Percentiles rank a stretch among this genome's conserved stretches.
These are phyloP conservation scores for Drosophila teissieri DNA, from an alignment of 1,140 invertebrate species.

Conservation along the genomic window DNA sequence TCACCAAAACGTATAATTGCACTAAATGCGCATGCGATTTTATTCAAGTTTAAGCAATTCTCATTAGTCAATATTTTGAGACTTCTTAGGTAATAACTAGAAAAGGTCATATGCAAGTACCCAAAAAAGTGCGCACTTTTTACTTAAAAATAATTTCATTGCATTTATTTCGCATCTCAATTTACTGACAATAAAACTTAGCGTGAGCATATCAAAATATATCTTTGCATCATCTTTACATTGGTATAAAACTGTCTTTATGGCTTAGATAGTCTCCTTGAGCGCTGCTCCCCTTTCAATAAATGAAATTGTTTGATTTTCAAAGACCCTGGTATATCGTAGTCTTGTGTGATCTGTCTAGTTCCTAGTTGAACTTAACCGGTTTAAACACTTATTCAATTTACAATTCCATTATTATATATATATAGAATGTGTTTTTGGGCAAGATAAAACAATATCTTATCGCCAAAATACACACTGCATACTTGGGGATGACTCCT, in stretches of 20 bases:
- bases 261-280: slow-evolving; percentile 48
- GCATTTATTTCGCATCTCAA: slow-evolving; percentile 43
- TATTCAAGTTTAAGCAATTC: too few relatives aligned
- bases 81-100: too few relatives aligned
- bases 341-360: slow-evolving; percentile 40
- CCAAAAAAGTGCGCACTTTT: neutral
- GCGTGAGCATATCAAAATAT: slow-evolving; percentile 72
- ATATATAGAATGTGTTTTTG: slow-evolving; percentile 22
- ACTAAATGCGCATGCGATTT: too few relatives aligned
- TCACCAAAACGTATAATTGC: too few relatives aligned
- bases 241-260: slow-evolving; percentile 62
- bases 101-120: neutral
- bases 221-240: slow-evolving; percentile 36
- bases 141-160: slow-evolving; percentile 42
- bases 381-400: slow-evolving; percentile 36
- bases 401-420: slow-evolving; percentile 33
- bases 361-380: slow-evolving; percentile 30
- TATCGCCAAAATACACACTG: slow-evolving; percentile 26
- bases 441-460: slow-evolving; percentile 28
- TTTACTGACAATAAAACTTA: slow-evolving; percentile 51
- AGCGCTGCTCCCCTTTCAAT: slow-evolving; percentile 2
- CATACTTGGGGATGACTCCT: slow-evolving; percentile 23
- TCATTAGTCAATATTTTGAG: too few relatives aligned
- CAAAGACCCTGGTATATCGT: slow-evolving; percentile 19
- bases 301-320: slow-evolving; percentile 23